A percentile compares a stretch with the other conserved stretches of the same genome.
Conservation (phyloP, 1,140 invertebrate species). For the Drosophila carrolli region DNA sequence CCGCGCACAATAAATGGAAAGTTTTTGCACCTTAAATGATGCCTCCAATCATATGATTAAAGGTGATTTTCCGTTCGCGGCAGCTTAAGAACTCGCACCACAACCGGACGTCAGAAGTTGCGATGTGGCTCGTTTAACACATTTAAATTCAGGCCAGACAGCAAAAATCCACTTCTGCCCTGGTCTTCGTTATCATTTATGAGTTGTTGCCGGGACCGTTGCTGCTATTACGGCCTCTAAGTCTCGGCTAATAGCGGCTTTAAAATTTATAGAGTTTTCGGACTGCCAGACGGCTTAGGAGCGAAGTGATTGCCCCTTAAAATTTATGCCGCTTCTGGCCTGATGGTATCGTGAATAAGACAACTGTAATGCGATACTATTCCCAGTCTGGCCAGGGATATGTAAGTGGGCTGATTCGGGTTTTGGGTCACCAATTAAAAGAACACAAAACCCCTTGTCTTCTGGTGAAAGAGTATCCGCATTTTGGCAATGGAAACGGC, state of each 20-base stretch:
- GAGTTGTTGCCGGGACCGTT: constrained; percentile 12
- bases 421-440: constrained; percentile 18
- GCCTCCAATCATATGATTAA: constrained; percentile 26
- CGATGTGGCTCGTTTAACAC: constrained; percentile 61
- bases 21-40: constrained; percentile 18
- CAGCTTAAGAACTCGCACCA: background rate
- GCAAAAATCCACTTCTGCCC: constrained; percentile 28
- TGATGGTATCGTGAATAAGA: constrained; percentile 14
- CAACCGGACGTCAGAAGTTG: constrained; percentile 34
- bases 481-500: background rate
- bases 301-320: constrained; percentile 60
- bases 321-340: constrained; percentile 43
- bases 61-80: constrained; percentile 13
- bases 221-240: constrained; percentile 57
- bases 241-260: constrained; percentile 76
- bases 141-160: constrained; percentile 74
- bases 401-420: background rate
- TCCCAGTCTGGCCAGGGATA: background rate
- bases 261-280: constrained; percentile 77
- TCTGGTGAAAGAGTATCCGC: constrained; percentile 11
- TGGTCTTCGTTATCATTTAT: constrained; percentile 36
- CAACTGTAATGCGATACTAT: constrained; percentile 22
- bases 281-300: constrained; percentile 51
- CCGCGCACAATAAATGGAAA: constrained; percentile 30
- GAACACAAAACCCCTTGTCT: background rate